Base-by-base conservation (phyloP, 2,113 vertebrate genomes). In the Vanacampus margaritifer region DNA sequence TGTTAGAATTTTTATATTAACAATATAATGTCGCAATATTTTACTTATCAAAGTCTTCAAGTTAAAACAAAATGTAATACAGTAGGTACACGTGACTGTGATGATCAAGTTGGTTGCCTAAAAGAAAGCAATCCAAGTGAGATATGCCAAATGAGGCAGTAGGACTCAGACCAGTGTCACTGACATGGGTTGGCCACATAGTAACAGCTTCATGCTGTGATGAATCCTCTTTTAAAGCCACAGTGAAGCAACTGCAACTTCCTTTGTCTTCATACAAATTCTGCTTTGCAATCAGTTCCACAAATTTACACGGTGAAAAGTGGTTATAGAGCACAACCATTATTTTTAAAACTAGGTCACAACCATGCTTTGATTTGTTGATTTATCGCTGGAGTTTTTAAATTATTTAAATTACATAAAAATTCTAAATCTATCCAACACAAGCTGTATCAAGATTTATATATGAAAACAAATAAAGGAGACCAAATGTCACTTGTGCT, bases 121-220 rank as follows among this genome's bases (percentile, higher is more conserved):
- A 59, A 36, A 23, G 39, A 73, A 26, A 60, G 14, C 50, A 43
- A 37, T 36, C 54, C 60, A 36, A 12, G 7, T 64, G 39, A 67
- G 50, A 58, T 28, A 59, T 39, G 58, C 65, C 43, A 67, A 67
- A 63, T 82, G 64, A 79, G 51, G 84, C 72, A 78, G 56, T 73
- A n/a, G 26, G 57, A 79, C 51, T 76, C 67, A 72, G 41, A 67
- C 50, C 54, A 59, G 19, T 41, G n/a, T 65, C 45, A 56, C 59
- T 53, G 37, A 60, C 64, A 68, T 79, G 70, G 78, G 9, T 50
- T 41, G 62, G 37, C 24, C 54, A 71, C 4, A 59, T 19, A 43
- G 48, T 56, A 24, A 63, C 16, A 66, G 26, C 19, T 17, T 36
- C 61, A 50, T 35, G 3, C 50, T 59, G 32, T 35, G 48, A 72